Evolutionary conservation across 1,140 invertebrate genomes (phyloP).

Genomic region (Heliconius eleuchia): DNA sequence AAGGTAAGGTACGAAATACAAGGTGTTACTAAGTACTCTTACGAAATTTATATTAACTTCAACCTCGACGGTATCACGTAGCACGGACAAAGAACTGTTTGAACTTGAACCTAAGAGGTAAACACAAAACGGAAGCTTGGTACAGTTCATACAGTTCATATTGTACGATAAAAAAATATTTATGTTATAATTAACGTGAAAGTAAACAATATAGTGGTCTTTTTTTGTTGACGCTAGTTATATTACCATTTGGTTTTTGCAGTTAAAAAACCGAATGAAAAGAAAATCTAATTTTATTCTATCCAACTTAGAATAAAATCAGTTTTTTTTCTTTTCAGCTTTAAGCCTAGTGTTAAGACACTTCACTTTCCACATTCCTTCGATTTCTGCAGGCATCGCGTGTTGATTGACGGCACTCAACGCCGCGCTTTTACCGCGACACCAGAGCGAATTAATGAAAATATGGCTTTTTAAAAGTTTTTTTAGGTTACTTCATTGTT

Average conservation of each 20-base stretch:
- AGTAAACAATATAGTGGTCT: not conserved
- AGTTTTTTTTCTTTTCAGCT: too few relatives aligned
- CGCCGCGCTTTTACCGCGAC: too few relatives aligned
- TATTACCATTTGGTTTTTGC: not conserved
- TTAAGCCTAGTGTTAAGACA: not conserved
- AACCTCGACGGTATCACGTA: constrained; percentile 12
- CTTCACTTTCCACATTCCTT: too few relatives aligned
- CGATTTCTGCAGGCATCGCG: too few relatives aligned
- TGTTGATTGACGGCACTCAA: too few relatives aligned
- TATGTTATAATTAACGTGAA: not conserved
- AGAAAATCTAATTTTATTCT: not conserved
- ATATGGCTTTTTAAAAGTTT: too few relatives aligned
- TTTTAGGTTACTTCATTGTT: too few relatives aligned
- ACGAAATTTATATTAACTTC: not conserved
- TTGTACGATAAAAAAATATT: constrained; percentile 12
- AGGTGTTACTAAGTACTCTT: not conserved
- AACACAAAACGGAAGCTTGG: constrained; percentile 6
- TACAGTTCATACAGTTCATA: not conserved
- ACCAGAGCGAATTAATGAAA: too few relatives aligned
- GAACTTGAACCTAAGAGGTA: constrained; percentile 10
- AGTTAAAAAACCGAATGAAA: too few relatives aligned
- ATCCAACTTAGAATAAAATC: not conserved
- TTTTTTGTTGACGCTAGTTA: not conserved
- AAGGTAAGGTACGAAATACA: not conserved
- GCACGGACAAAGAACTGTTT: not conserved